Conservation (phyloP, 2,797 vertebrate genomes). For the Poliocrania exsul region DNA sequence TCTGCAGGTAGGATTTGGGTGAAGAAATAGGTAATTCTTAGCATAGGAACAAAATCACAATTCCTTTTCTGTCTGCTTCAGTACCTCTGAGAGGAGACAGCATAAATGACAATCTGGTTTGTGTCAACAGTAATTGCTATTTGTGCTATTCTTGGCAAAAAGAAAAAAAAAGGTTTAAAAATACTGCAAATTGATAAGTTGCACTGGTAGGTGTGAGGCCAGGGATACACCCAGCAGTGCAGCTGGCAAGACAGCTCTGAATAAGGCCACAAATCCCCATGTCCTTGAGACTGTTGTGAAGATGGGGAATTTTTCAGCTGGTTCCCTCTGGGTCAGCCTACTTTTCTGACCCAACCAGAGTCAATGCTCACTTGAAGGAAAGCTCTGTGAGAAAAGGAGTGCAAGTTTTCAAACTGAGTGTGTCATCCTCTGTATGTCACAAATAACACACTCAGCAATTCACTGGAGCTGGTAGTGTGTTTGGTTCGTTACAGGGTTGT, state of each 20-base stretch:
- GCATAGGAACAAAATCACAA: not conserved
- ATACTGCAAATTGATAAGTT: not conserved
- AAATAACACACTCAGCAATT: not conserved
- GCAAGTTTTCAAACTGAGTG: not conserved
- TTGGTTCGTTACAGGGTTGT: not conserved
- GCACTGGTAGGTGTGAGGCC: not conserved
- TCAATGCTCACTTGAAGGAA: not conserved
- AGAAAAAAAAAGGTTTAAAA: fast-evolving
- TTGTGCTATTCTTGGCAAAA: not conserved
- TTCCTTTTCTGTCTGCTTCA: not conserved
- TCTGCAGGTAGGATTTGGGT: not conserved
- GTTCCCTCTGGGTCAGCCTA: not conserved
- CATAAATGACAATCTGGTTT: not conserved
- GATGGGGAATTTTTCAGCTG: fast-evolving
- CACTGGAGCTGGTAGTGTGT: not conserved
- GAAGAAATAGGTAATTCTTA: not conserved
- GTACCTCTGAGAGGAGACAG: not conserved
- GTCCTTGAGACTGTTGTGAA: fast-evolving
- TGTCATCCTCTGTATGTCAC: not conserved
- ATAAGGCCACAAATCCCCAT: fast-evolving
- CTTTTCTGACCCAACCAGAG: not conserved
- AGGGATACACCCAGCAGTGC: not conserved
- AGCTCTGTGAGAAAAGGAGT: not conserved
- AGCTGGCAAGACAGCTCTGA: not conserved
- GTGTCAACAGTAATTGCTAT: not conserved